Percentiles rank a stretch among this genome's conserved stretches.
Conservation (phyloP, 2,113 vertebrate species). For the Thunnus thynnus region DNA sequence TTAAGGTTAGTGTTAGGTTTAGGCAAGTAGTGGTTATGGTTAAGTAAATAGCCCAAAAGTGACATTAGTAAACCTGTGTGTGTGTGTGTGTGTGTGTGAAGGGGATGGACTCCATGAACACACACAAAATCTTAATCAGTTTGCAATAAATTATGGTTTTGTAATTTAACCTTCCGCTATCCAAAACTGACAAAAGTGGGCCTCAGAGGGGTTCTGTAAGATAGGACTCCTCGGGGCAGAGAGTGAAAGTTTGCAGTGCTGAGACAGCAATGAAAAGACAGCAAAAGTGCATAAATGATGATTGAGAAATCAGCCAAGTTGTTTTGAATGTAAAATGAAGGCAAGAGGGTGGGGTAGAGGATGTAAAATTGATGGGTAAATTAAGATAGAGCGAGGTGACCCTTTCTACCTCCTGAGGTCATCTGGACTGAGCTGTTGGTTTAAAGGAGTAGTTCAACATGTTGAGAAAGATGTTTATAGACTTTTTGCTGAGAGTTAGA, state of each 20-base stretch:
- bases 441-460: not conserved
- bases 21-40: too few species aligned
- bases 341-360: not conserved
- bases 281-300: conserved; percentile 28
- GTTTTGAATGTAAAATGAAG: conserved; percentile 19
- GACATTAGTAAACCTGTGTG: too few species aligned
- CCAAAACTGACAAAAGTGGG: too few species aligned
- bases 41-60: too few species aligned
- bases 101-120: too few species aligned
- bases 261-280: conserved; percentile 23
- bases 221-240: conserved; percentile 10
- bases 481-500: not conserved
- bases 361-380: not conserved
- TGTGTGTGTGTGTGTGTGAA: too few species aligned
- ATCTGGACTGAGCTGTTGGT: not conserved
- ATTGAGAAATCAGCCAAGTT: not conserved
- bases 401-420: not conserved
- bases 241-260: not conserved
- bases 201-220: too few species aligned
- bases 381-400: conserved; percentile 6
- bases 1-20: too few species aligned
- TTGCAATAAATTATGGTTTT: too few species aligned
- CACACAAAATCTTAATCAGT: too few species aligned
- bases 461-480: not conserved
- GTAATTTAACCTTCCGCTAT: too few species aligned